Evolutionary conservation across 2,888 invertebrate genomes (phyloP), one percentile per base, ranked within the genome.

Genomic region (Clivina fossor): DNA sequence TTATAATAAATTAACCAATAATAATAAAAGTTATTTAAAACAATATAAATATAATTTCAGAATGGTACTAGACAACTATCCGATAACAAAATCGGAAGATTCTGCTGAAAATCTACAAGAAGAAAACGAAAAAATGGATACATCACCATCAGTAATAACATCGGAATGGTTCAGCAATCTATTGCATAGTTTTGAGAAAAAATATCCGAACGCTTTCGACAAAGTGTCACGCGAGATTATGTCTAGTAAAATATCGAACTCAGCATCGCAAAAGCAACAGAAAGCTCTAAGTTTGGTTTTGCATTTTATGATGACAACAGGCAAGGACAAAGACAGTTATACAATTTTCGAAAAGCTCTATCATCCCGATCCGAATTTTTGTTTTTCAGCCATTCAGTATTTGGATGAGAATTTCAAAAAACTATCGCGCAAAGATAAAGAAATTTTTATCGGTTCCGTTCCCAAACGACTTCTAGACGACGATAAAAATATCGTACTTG

Each of bases 121-220:
- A 15, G 24, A 11, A 2, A 8, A 15, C 4, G 8, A 15, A 13
- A 22, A 28, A 15, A 18, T n/a, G 4, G 19, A 41, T 3, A 9
- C 19, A 15, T 15, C n/a, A n/a, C n/a, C n/a, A n/a, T n/a, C 8
- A 22, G 7, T 22, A 2, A 19, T 32, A 13, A 19, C 22, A 15
- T 9, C 30, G 2, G 24, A 47, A 1, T 83, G 83, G 83, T 82
- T 80, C 62, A 77, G 77, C 0, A 62, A 71, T 13, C 75, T 83
- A 22, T 64, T 89, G 0, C 77, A 79, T 57, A 79, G 74, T 18
- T 68, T 90, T 1, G 90, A 91, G 70, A 76, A 72, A 3, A 82
- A 83, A 62, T 90, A 90, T 68, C 86, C 91, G 0, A 74, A 76
- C 1, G 80, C 79, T 8, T 90, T 90, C 67, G 90, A 90, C 65